phyloP scores from a whole-genome alignment of 2,113 vertebrate species.

The Onychostoma macrolepis region DNA sequence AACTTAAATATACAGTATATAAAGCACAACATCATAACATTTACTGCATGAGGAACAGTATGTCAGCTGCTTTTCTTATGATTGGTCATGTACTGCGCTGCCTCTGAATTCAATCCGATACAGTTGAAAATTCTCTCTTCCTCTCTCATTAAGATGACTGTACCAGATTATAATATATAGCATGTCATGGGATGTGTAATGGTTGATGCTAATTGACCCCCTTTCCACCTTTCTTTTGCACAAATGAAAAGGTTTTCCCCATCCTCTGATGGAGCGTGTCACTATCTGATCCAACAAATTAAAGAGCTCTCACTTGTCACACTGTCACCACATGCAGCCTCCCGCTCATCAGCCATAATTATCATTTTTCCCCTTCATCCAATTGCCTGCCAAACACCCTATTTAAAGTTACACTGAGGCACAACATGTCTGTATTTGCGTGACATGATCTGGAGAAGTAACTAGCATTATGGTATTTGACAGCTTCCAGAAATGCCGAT shows the following conservation, averaged over 20 bases:
- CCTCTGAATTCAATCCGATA: constrained; percentile 67
- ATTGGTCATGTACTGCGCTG: constrained; percentile 63
- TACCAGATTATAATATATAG: constrained; percentile 73
- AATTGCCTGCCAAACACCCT: constrained; percentile 68
- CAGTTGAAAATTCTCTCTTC: constrained; percentile 68
- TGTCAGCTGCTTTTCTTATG: constrained; percentile 63
- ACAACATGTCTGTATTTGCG: constrained; percentile 29
- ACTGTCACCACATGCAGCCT: constrained; percentile 71
- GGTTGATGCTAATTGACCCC: constrained; percentile 82
- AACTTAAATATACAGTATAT: not conserved
- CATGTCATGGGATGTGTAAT: constrained; percentile 81
- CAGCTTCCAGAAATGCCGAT: not conserved
- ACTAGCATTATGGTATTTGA: constrained; percentile 46
- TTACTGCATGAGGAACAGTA: constrained; percentile 56
- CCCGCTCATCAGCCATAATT: constrained; percentile 80
- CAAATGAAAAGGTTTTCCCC: constrained; percentile 80
- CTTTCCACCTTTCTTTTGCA: constrained; percentile 73
- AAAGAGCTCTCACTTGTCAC: constrained; percentile 81
- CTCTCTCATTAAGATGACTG: constrained; percentile 79
- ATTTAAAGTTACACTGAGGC: constrained; percentile 56
- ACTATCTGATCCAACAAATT: constrained; percentile 82
- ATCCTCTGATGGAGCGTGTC: constrained; percentile 78
- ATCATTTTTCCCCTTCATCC: constrained; percentile 70
- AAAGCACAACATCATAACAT: not conserved
- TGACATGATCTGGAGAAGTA: constrained; percentile 57